Conservation (phyloP, 2,797 vertebrate genomes). For the Benthosema pterotum region DNA sequence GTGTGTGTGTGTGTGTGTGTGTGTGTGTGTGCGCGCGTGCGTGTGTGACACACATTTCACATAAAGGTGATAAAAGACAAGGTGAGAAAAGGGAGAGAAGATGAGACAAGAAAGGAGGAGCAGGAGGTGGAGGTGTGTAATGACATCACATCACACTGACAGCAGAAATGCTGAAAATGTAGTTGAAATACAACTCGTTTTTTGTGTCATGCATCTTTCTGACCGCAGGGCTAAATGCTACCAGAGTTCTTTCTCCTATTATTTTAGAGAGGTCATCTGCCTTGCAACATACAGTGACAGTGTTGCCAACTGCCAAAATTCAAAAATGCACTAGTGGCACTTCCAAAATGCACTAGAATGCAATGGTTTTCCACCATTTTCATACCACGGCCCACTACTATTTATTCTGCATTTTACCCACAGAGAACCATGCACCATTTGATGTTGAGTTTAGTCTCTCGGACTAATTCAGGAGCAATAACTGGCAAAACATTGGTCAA, state of each 20-base stretch:
- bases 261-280: background rate
- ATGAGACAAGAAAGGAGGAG: too few relatives aligned
- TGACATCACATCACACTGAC: background rate
- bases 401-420: too few relatives aligned
- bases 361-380: too few relatives aligned
- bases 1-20: background rate
- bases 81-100: background rate
- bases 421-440: too few relatives aligned
- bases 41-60: conserved; percentile 4
- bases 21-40: background rate
- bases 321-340: too few relatives aligned
- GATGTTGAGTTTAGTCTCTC: too few relatives aligned
- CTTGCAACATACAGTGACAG: too few relatives aligned
- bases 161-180: conserved; percentile 14
- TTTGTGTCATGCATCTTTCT: conserved; percentile 14
- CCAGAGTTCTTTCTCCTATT: background rate
- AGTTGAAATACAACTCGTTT: conserved; percentile 12
- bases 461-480: too few relatives aligned
- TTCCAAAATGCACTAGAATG: too few relatives aligned
- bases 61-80: conserved; percentile 11
- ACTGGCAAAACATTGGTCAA: too few relatives aligned
- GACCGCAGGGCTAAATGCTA: conserved; percentile 5
- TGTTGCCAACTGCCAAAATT: too few relatives aligned
- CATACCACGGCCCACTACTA: too few relatives aligned
- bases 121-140: background rate